Evolutionary conservation across 2,888 invertebrate species (phyloP).

Genomic region (Metalampra italica): DNA sequence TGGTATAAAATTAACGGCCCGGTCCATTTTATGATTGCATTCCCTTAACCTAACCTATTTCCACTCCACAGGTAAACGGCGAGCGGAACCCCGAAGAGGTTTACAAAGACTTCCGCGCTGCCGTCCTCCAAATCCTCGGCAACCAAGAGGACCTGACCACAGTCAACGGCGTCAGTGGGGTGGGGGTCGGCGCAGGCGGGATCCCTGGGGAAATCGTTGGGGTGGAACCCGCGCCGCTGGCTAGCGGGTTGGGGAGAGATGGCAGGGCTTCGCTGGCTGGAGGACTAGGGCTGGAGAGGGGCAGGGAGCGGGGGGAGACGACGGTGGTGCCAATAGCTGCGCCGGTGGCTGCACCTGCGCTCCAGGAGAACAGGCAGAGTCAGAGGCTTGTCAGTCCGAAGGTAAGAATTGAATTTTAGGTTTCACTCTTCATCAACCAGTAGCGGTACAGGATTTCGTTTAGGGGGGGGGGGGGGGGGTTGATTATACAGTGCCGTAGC

Average conservation of each 20-base stretch:
- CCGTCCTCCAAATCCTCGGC: conserved; percentile 87
- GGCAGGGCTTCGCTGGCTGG: conserved; percentile 4
- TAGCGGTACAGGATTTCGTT: too few species aligned
- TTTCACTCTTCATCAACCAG: too few species aligned
- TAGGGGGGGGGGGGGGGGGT: too few species aligned
- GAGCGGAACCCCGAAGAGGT: conserved; percentile 92
- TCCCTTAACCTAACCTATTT: background rate
- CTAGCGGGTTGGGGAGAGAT: conserved; percentile 5
- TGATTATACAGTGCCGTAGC: too few species aligned
- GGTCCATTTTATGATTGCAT: too few species aligned
- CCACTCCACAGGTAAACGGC: conserved; percentile 84
- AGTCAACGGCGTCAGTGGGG: conserved; percentile 80
- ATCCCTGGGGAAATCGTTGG: conserved; percentile 82
- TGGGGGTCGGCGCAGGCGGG: conserved; percentile 78
- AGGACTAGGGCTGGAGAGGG: background rate
- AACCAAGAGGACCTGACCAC: conserved; percentile 81
- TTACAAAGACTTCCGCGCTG: conserved; percentile 89
- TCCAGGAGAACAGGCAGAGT: conserved; percentile 25
- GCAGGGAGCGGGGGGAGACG: conserved; percentile 14
- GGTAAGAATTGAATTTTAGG: too few species aligned
- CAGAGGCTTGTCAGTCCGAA: conserved; percentile 43
- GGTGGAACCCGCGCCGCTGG: conserved; percentile 63
- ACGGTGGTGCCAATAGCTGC: conserved; percentile 20
- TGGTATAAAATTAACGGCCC: too few species aligned
- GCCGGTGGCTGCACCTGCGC: conserved; percentile 20